phyloP scores from a whole-genome alignment of 2,888 invertebrate species.

The Phytoseiulus persimilis region DNA sequence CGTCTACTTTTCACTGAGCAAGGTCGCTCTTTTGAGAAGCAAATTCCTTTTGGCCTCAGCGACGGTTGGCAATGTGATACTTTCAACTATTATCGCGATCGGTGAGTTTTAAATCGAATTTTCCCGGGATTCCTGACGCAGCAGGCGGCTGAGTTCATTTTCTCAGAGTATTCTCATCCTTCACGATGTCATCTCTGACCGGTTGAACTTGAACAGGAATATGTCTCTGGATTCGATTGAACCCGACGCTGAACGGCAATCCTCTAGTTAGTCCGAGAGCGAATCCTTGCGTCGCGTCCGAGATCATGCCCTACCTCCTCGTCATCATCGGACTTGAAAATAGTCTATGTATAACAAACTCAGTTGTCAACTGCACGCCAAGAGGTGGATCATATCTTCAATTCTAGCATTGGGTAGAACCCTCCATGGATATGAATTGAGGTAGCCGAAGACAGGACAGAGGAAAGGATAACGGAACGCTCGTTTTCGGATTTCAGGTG shows the following conservation, averaged over 20 bases:
- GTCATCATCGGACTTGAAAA: conserved; percentile 82
- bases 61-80: conserved; percentile 14
- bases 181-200: not conserved
- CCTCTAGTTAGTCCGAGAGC: conserved; percentile 37
- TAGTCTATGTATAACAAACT: conserved; percentile 49
- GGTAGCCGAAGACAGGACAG: too few species aligned
- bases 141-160: too few species aligned
- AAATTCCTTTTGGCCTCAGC: conserved; percentile 13
- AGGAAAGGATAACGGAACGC: not conserved
- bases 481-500: not conserved
- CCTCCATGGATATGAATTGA: too few species aligned
- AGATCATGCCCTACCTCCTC: conserved; percentile 87
- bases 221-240: conserved; percentile 51
- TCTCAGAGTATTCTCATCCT: too few species aligned
- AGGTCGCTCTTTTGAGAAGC: conserved; percentile 46
- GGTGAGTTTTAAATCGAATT: not conserved
- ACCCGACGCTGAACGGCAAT: conserved; percentile 48
- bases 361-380: conserved; percentile 44
- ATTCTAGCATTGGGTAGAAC: too few species aligned
- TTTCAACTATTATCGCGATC: conserved; percentile 21
- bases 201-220: conserved; percentile 75
- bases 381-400: not conserved
- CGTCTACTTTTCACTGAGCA: conserved; percentile 82
- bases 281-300: conserved; percentile 55
- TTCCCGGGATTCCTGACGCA: not conserved